These are phyloP conservation scores for Drosophila neotestacea DNA, from an alignment of 2,888 invertebrate genomes.

Conservation along the genomic window DNA sequence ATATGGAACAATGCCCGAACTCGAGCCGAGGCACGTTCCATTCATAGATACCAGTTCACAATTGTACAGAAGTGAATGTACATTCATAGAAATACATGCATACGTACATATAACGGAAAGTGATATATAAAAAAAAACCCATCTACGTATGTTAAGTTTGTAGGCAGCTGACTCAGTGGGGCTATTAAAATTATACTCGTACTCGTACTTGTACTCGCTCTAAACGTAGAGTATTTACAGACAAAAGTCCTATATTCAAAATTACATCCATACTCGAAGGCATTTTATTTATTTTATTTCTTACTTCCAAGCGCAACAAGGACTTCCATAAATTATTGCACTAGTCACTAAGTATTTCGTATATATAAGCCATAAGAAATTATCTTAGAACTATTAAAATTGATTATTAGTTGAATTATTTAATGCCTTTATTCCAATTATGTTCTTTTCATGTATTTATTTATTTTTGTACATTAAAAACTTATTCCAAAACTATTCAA, in stretches of 20 bases:
- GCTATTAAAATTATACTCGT: slow-evolving; percentile 24
- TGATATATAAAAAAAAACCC: slow-evolving; percentile 16
- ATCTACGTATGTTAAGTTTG: slow-evolving; percentile 16
- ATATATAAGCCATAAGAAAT: too few relatives aligned
- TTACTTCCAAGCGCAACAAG: too few relatives aligned
- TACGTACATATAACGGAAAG: background rate
- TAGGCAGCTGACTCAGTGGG: slow-evolving; percentile 39
- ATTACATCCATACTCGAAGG: background rate
- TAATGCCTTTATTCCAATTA: too few relatives aligned
- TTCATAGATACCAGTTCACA: slow-evolving; percentile 16
- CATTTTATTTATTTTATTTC: too few relatives aligned
- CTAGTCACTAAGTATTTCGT: too few relatives aligned
- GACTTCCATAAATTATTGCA: too few relatives aligned
- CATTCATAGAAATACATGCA: background rate
- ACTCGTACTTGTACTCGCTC: slow-evolving; percentile 13
- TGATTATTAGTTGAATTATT: too few relatives aligned
- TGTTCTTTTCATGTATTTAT: too few relatives aligned
- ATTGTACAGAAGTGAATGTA: background rate
- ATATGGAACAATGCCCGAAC: slow-evolving; percentile 23
- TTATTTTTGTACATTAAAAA: too few relatives aligned
- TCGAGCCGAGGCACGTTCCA: slow-evolving; percentile 36
- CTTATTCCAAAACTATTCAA: too few relatives aligned
- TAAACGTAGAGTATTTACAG: background rate
- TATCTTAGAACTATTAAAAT: too few relatives aligned
- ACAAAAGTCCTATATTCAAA: background rate